These are phyloP conservation scores for Augiades crinisus DNA, from an alignment of 2,888 invertebrate species.

Conservation along the genomic window DNA sequence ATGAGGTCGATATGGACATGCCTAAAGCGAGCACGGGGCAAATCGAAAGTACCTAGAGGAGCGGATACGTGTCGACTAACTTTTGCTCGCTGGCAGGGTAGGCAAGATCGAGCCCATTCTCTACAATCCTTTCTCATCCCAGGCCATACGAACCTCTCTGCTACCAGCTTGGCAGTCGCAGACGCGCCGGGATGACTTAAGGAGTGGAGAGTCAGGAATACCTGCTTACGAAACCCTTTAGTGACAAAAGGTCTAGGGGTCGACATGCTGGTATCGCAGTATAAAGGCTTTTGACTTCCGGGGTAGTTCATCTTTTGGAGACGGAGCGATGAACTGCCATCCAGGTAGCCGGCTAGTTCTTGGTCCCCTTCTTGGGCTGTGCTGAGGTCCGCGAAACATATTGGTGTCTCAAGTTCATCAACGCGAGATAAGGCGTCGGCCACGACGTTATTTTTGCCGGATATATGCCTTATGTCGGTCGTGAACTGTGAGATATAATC, in stretches of 20 bases:
- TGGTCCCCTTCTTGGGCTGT: constrained; percentile 14
- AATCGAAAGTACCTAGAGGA: constrained; percentile 31
- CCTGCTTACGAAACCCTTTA: constrained; percentile 26
- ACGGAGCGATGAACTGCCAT: constrained; percentile 29
- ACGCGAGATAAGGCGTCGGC: constrained; percentile 43
- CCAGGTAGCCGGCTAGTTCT: constrained; percentile 15
- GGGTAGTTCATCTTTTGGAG: constrained; percentile 28
- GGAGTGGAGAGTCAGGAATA: constrained; percentile 31
- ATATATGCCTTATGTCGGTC: constrained; percentile 43
- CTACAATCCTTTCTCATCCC: constrained; percentile 41
- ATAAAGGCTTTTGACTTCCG: constrained; percentile 10
- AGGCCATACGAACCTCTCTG: constrained; percentile 42
- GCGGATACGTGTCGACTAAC: constrained; percentile 38
- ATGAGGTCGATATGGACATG: constrained; percentile 61
- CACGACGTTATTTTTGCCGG: constrained; percentile 39
- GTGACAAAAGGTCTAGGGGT: constrained; percentile 35
- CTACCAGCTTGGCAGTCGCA: constrained; percentile 36
- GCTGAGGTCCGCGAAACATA: constrained; percentile 9
- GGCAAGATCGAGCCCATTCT: constrained; percentile 36
- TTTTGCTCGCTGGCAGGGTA: constrained; percentile 45
- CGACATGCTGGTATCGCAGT: constrained; percentile 35
- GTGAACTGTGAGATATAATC: constrained; percentile 45
- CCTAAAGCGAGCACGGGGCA: constrained; percentile 37
- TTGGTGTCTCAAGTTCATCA: constrained; percentile 10
- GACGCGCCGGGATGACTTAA: neutral